Evolutionary conservation across 2,888 invertebrate genomes (phyloP).

Genomic region (Teleogryllus oceanicus): DNA sequence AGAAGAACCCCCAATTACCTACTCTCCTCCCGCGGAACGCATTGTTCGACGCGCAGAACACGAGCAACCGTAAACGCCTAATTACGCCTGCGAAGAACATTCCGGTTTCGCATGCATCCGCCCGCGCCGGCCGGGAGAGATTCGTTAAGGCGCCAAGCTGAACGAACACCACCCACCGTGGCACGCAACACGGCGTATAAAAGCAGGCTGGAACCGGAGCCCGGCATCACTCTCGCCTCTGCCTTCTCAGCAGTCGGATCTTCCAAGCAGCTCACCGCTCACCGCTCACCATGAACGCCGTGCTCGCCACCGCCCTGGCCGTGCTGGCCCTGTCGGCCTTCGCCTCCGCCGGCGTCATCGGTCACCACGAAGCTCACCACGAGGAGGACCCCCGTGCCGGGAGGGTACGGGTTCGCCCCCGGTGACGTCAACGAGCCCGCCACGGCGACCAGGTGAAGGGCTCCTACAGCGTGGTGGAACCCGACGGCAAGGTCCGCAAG

Average conservation of each 20-base stretch:
- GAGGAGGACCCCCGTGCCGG: no score
- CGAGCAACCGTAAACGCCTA: no score
- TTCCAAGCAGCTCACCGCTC: neutral
- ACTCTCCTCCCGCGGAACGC: no score
- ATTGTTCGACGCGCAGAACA: no score
- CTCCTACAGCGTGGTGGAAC: neutral
- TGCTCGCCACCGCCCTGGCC: neutral
- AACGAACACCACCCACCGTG: neutral
- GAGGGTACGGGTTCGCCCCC: no score
- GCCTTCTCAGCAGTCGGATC: neutral
- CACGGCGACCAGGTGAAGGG: neutral
- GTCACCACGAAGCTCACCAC: neutral
- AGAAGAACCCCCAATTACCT: no score
- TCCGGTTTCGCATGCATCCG: neutral
- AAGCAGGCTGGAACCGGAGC: neutral
- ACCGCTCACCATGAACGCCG: neutral
- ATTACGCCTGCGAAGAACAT: neutral
- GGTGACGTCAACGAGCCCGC: neutral
- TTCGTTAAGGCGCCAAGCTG: neutral
- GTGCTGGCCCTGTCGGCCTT: neutral
- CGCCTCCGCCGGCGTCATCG: conserved; percentile 5
- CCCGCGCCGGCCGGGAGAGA: no score
- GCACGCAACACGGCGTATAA: neutral
- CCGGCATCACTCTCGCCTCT: neutral
- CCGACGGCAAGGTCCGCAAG: neutral